Percentiles rank a stretch among this genome's conserved stretches.
Conservation (phyloP, 2,113 vertebrate genomes). For the Coturnix japonica region DNA sequence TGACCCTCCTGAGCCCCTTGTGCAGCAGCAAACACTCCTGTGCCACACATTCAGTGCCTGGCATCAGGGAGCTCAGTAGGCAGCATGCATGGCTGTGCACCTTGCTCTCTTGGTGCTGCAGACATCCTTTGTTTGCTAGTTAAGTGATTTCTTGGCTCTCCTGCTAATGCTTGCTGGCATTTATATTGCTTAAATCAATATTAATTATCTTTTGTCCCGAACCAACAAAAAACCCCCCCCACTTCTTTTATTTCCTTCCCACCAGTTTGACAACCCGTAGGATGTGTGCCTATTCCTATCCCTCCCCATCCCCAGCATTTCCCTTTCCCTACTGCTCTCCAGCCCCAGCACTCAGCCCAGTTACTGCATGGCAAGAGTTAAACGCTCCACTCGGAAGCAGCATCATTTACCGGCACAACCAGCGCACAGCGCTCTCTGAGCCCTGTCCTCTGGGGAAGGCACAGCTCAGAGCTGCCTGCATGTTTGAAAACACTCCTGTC, state of each 20-base stretch:
- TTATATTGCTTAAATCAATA: constrained; percentile 46
- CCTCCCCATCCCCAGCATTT: background rate
- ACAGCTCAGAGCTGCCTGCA: constrained; percentile 68
- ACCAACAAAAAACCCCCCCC: background rate
- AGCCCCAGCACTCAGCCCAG: rapidly evolving
- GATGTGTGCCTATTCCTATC: background rate
- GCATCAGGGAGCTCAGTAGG: rapidly evolving
- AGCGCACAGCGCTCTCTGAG: background rate
- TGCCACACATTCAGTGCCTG: rapidly evolving
- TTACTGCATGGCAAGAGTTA: constrained; percentile 19
- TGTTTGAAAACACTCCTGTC: constrained; percentile 78
- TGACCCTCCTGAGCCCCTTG: background rate
- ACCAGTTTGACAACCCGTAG: rapidly evolving
- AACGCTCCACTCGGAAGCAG: background rate
- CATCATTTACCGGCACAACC: constrained; percentile 21
- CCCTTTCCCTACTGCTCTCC: background rate
- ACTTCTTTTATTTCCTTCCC: background rate
- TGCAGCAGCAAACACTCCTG: rapidly evolving
- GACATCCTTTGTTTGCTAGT: background rate
- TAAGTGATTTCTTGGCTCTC: background rate
- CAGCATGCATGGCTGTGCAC: background rate
- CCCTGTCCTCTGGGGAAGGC: constrained; percentile 67
- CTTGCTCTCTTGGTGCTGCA: background rate
- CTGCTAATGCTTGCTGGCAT: constrained; percentile 5
- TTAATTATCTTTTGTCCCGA: constrained; percentile 20